A percentile compares a stretch with the other conserved stretches of the same genome.
These are phyloP conservation scores for Caenorhabditis afra DNA, from an alignment of 2,888 invertebrate species.

Conservation along the genomic window DNA sequence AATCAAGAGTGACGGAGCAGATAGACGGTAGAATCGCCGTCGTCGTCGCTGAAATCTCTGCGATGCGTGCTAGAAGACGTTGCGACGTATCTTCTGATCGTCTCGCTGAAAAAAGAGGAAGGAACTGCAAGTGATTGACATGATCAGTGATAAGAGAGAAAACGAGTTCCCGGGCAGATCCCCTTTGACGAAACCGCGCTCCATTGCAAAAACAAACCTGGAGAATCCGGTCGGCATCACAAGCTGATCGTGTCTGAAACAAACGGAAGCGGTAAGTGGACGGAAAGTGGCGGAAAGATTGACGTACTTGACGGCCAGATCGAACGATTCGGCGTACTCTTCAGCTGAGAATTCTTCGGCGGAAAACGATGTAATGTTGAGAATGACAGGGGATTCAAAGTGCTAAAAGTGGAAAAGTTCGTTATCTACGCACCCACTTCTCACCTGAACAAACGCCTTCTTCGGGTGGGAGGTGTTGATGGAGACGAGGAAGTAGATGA, in stretches of 20 bases:
- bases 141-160: not conserved
- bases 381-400: constrained; percentile 36
- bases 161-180: not conserved
- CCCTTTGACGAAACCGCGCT: not conserved
- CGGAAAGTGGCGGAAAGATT: not conserved
- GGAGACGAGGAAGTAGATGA: constrained; percentile 48
- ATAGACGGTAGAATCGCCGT: constrained; percentile 22
- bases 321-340: constrained; percentile 43
- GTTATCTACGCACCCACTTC: too few relatives aligned
- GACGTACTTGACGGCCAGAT: constrained; percentile 52
- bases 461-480: constrained; percentile 29
- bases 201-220: constrained; percentile 13
- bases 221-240: constrained; percentile 43
- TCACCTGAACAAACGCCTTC: constrained; percentile 13
- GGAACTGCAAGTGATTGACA: not conserved
- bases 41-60: constrained; percentile 11
- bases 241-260: constrained; percentile 49
- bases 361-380: constrained; percentile 44
- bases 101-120: constrained; percentile 37
- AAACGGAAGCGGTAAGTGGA: constrained; percentile 3
- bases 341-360: constrained; percentile 33
- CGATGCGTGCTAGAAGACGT: not conserved
- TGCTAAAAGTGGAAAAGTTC: constrained; percentile 28
- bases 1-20: constrained; percentile 22
- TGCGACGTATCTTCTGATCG: constrained; percentile 27